Evolutionary conservation across 2,113 vertebrate species (phyloP), one percentile per base, ranked within the genome.

Genomic region (Tinamus guttatus): DNA sequence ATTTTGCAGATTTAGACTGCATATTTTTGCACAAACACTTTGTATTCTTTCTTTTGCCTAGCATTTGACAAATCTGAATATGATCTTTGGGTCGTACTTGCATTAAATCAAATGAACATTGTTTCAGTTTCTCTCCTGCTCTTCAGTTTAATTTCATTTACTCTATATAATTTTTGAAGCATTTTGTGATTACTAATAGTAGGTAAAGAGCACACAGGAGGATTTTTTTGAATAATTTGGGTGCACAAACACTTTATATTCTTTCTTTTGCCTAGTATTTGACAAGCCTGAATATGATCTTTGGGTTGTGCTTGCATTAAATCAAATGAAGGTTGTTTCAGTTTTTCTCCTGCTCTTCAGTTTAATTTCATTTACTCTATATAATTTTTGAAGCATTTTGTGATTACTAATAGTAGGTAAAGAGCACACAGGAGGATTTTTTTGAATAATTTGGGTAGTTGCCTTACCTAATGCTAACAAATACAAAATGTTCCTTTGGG

Each of bases 341-440:
- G 68, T 95, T 83, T 75, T 43, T 79, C 40, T 88, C 78, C 76
- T 76, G 3, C 93, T 80, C 75, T 77, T 86, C 63, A 70, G 18
- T 85, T 95, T 95, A 59, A 90, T 92, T 92, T 88, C 89, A 67
- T 86, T 94, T 64, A 54, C 28, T 81, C 68, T 88, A 38, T 78
- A 38, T 91, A 74, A 43, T 56, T n/a, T n/a, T n/a, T n/a, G n/a
- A n/a, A n/a, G n/a, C n/a, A n/a, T n/a, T 90, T 67, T 89, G 75
- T 43, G 60, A 15, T 80, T 71, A 9, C 68, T 81, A 65, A 41
- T 1, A 51, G 25, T 32, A 30, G 76, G 30, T 73, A 36, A 85
- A 77, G 78, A 82, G 54, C 24, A 13, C 49, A 17, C 62, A 51
- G n/a, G n/a, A n/a, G 24, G 22, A 70, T 36, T 28, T 54, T 47